These are phyloP conservation scores for Bos indicus DNA, from an alignment of 2,113 vertebrate genomes.

Conservation along the genomic window DNA sequence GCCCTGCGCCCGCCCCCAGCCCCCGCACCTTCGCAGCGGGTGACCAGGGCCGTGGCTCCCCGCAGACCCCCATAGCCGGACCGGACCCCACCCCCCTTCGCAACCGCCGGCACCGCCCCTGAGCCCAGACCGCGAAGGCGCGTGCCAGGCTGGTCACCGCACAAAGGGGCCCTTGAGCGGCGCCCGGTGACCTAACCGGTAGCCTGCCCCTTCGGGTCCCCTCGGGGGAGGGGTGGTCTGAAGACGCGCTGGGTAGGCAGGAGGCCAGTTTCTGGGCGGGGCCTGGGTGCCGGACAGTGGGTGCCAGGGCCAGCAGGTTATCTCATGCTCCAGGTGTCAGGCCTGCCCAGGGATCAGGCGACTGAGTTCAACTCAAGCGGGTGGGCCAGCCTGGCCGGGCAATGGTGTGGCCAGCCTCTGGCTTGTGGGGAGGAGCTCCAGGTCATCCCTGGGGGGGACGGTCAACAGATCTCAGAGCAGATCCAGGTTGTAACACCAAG, in stretches of 20 bases:
- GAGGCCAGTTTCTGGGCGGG: neutral
- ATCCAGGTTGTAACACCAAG: neutral
- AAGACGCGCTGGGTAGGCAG: neutral
- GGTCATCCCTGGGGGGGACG: fast-evolving
- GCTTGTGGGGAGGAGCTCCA: neutral
- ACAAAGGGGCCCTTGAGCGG: neutral
- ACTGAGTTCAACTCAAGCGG: neutral
- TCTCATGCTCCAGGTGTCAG: neutral
- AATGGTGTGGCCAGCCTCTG: fast-evolving
- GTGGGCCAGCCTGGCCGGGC: neutral
- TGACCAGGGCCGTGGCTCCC: neutral
- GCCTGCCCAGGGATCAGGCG: neutral
- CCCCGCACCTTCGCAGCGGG: neutral
- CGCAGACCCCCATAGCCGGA: neutral
- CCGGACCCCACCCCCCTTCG: neutral
- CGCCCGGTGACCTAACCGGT: neutral
- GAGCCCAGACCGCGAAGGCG: neutral
- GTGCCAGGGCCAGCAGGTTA: neutral
- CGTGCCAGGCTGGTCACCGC: neutral
- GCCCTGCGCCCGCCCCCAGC: neutral
- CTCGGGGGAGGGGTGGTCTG: neutral
- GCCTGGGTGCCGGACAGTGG: fast-evolving
- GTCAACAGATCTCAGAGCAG: neutral
- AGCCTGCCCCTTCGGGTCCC: neutral
- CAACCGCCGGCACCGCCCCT: neutral